Evolutionary conservation across 2,888 invertebrate genomes (phyloP).

Genomic region (Laothoe populi): DNA sequence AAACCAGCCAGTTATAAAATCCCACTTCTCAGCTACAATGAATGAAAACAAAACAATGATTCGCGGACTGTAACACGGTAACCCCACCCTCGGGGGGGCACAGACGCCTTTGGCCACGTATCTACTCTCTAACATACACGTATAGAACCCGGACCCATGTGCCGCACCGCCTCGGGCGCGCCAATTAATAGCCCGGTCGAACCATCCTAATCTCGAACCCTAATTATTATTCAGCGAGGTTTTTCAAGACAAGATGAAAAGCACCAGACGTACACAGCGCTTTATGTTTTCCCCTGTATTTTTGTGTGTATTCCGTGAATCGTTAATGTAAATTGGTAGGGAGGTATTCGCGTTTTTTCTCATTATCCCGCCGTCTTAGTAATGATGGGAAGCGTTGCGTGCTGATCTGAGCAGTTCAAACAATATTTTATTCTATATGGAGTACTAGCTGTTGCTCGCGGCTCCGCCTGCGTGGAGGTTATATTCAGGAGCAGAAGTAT

Average conservation of each 20-base stretch:
- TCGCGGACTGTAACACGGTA: not conserved
- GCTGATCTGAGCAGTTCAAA: not conserved
- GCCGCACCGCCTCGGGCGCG: slow-evolving; percentile 58
- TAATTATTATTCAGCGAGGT: slow-evolving; percentile 36
- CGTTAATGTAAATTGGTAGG: slow-evolving; percentile 64
- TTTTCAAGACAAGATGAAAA: slow-evolving; percentile 55
- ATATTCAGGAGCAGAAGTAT: no score
- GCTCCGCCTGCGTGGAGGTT: no score
- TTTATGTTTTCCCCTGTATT: slow-evolving; percentile 44
- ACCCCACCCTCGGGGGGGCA: not conserved
- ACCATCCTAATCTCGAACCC: slow-evolving; percentile 54
- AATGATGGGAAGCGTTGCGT: slow-evolving; percentile 8
- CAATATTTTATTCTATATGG: not conserved
- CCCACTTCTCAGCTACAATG: not conserved
- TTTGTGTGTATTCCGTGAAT: slow-evolving; percentile 51
- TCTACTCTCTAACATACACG: slow-evolving; percentile 40
- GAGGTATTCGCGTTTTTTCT: slow-evolving; percentile 43
- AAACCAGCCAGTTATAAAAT: no score
- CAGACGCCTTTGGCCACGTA: slow-evolving; percentile 48
- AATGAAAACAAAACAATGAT: not conserved
- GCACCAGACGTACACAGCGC: slow-evolving; percentile 41
- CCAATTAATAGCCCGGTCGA: slow-evolving; percentile 69
- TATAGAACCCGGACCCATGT: slow-evolving; percentile 77
- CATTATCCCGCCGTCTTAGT: slow-evolving; percentile 48
- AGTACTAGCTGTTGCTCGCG: no score